These are phyloP conservation scores for Conus ventricosus DNA, from an alignment of 1,140 invertebrate species.

Conservation along the genomic window DNA sequence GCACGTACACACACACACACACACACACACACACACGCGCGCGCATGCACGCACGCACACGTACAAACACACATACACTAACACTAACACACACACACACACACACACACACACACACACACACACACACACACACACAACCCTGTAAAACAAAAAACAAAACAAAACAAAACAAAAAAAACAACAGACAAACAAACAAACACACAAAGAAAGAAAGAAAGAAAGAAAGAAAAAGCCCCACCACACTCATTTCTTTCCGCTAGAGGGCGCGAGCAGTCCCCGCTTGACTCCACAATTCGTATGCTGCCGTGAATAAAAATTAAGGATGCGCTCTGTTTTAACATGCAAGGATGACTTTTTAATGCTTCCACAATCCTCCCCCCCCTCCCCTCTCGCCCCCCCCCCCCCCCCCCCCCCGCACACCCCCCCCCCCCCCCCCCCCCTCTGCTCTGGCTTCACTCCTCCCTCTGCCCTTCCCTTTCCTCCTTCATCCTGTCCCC, in stretches of 20 bases:
- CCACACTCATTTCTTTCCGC: conserved; percentile 1
- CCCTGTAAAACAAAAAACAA: neutral
- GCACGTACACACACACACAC: neutral
- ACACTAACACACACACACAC: no score
- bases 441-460: neutral
- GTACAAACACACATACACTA: neutral
- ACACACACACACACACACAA: no score
- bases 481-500: neutral
- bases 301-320: conserved; percentile 26
- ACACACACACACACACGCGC: conserved; percentile 1
- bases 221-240: neutral
- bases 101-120: no score
- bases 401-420: neutral
- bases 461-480: neutral
- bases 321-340: conserved; percentile 22
- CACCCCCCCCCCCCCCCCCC: neutral
- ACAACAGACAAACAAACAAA: neutral
- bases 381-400: neutral
- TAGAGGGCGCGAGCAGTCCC: neutral
- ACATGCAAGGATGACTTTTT: neutral
- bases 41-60: neutral
- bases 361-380: neutral
- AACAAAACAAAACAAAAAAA: neutral
- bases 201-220: neutral
- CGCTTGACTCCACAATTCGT: conserved; percentile 24